These are phyloP conservation scores for Cabera pusaria DNA, from an alignment of 2,888 invertebrate species.

Conservation along the genomic window DNA sequence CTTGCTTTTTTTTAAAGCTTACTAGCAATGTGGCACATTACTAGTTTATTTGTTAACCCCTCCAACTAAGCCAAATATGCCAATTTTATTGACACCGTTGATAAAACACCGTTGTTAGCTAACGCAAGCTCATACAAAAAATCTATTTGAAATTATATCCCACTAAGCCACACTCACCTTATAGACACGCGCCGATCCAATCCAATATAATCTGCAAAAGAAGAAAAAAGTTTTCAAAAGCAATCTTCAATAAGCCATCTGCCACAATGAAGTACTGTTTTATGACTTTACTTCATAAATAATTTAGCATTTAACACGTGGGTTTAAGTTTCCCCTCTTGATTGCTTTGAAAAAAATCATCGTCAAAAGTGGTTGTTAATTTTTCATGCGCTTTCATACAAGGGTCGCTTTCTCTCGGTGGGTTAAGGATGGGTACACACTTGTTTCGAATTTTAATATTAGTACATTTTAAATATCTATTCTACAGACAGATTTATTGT, in stretches of 20 bases:
- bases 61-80: too few relatives aligned
- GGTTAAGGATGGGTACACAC: conserved; percentile 16
- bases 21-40: too few relatives aligned
- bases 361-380: conserved; percentile 51
- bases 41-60: too few relatives aligned
- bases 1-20: too few relatives aligned
- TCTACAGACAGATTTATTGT: too few relatives aligned
- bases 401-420: conserved; percentile 28
- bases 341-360: conserved; percentile 36
- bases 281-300: conserved; percentile 13
- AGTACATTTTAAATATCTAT: too few relatives aligned
- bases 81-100: too few relatives aligned
- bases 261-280: conserved; percentile 13
- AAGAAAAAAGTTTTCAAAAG: conserved; percentile 4
- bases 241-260: conserved; percentile 10
- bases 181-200: background rate
- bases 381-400: conserved; percentile 42
- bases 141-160: too few relatives aligned
- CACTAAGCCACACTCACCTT: too few relatives aligned
- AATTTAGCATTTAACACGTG: conserved; percentile 16
- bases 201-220: conserved; percentile 14
- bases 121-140: too few relatives aligned
- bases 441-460: too few relatives aligned
- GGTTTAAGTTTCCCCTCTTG: conserved; percentile 16
- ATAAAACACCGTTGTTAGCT: too few relatives aligned